A percentile compares a stretch with the other conserved stretches of the same genome.
Evolutionary conservation across 2,797 vertebrate species (phyloP).

Genomic region (Sylvia borin): DNA sequence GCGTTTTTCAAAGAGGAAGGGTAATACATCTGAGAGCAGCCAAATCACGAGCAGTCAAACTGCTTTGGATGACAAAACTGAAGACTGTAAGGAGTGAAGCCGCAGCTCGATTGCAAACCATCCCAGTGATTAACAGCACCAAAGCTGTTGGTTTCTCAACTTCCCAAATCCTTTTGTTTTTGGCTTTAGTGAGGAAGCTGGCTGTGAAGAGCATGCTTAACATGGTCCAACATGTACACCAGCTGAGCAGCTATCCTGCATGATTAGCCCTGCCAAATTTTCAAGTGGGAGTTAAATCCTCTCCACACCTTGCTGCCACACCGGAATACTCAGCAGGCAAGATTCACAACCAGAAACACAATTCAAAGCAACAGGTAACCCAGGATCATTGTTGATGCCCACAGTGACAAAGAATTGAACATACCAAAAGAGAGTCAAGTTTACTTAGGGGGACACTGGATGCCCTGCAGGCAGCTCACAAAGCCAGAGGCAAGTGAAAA

Average conservation of each 20-base stretch:
- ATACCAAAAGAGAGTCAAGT: fast-evolving
- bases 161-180: neutral
- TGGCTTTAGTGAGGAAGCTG: neutral
- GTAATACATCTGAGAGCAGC: neutral
- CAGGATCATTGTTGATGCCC: neutral
- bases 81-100: neutral
- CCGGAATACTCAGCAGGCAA: neutral
- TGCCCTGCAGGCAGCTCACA: neutral
- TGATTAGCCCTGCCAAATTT: neutral
- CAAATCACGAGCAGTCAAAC: neutral
- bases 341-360: neutral
- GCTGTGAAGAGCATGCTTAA: neutral
- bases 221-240: fast-evolving
- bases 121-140: neutral
- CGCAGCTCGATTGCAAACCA: neutral
- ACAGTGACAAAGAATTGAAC: fast-evolving
- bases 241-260: neutral
- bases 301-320: neutral
- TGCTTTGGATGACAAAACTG: neutral
- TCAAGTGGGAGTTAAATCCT: neutral
- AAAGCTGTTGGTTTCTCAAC: neutral
- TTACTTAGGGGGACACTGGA: neutral
- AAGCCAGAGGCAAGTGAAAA: neutral
- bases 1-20: neutral
- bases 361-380: neutral